phyloP scores from a whole-genome alignment of 1,140 invertebrate genomes.

The Stratiolaelaps scimitus region DNA sequence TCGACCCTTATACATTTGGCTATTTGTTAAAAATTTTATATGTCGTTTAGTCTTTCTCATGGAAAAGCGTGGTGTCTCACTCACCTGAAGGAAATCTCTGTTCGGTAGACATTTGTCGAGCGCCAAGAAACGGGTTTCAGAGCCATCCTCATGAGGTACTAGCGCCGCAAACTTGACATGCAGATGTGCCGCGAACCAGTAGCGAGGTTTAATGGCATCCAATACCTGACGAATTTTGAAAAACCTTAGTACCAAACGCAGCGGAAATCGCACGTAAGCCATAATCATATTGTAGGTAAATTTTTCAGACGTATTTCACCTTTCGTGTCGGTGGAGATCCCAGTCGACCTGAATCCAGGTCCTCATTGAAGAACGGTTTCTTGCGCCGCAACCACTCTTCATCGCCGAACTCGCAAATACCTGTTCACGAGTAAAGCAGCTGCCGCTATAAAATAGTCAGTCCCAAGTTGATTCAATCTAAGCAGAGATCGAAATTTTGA shows the following conservation, averaged over 20 bases:
- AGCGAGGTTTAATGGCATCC: conserved; percentile 59
- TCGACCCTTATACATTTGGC: conserved; percentile 31
- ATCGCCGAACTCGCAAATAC: conserved; percentile 75
- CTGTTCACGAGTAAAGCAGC: conserved; percentile 39
- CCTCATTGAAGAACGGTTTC: conserved; percentile 75
- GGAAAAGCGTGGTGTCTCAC: conserved; percentile 33
- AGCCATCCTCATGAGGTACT: conserved; percentile 52
- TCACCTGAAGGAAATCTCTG: conserved; percentile 63
- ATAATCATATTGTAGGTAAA: too few relatives aligned
- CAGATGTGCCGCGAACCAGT: conserved; percentile 95
- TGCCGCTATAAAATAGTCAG: too few relatives aligned
- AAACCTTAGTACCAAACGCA: too few relatives aligned
- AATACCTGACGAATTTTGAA: too few relatives aligned
- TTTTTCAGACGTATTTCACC: background rate
- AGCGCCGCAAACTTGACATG: conserved; percentile 89
- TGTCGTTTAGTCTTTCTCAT: background rate
- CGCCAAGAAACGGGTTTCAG: conserved; percentile 76
- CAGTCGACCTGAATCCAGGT: conserved; percentile 62
- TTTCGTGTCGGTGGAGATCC: conserved; percentile 72
- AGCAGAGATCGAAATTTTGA: too few relatives aligned
- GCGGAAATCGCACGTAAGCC: too few relatives aligned
- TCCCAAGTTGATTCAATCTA: too few relatives aligned
- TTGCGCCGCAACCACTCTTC: conserved; percentile 54
- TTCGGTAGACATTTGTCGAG: conserved; percentile 88
- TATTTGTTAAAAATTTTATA: conserved; percentile 32